Evolutionary conservation across 2,113 vertebrate genomes (phyloP).

Genomic region (Semnornis frantzii): DNA sequence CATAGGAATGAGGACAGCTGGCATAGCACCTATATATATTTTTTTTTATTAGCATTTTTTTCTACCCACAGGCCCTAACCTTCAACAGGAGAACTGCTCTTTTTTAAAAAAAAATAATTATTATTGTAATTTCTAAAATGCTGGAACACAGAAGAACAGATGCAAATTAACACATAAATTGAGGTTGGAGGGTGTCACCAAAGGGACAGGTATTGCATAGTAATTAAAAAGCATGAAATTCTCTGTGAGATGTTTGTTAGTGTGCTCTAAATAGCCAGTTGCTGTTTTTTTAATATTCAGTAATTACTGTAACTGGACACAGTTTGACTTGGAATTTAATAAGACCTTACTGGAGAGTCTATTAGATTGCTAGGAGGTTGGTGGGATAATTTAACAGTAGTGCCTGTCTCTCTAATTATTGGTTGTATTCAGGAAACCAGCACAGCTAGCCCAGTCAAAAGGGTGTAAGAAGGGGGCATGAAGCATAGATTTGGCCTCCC

Average conservation of each 20-base stretch:
- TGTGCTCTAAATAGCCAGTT: slow-evolving; percentile 53
- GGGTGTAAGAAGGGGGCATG: accelerated
- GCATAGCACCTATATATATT: neutral
- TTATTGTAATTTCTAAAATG: neutral
- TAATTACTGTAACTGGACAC: slow-evolving; percentile 67
- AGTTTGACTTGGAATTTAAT: slow-evolving; percentile 62
- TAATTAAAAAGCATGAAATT: slow-evolving; percentile 69
- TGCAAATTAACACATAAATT: slow-evolving; percentile 64
- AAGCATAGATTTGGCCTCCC: neutral
- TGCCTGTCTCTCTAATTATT: neutral
- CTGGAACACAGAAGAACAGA: slow-evolving; percentile 13
- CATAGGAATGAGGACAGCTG: neutral
- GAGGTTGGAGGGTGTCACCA: slow-evolving; percentile 39
- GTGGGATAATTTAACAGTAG: slow-evolving; percentile 11
- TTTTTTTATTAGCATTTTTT: neutral
- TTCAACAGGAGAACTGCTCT: neutral
- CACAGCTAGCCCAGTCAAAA: accelerated
- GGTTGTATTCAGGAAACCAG: neutral
- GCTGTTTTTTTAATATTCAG: slow-evolving; percentile 65
- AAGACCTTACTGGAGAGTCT: slow-evolving; percentile 43
- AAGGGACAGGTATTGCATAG: slow-evolving; percentile 55
- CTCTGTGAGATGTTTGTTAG: slow-evolving; percentile 52
- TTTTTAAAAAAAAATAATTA: neutral
- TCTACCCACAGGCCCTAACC: neutral
- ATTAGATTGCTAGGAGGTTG: slow-evolving; percentile 9